Base-by-base conservation (phyloP, 2,888 invertebrate species). In the Acanthopleura granulata region DNA sequence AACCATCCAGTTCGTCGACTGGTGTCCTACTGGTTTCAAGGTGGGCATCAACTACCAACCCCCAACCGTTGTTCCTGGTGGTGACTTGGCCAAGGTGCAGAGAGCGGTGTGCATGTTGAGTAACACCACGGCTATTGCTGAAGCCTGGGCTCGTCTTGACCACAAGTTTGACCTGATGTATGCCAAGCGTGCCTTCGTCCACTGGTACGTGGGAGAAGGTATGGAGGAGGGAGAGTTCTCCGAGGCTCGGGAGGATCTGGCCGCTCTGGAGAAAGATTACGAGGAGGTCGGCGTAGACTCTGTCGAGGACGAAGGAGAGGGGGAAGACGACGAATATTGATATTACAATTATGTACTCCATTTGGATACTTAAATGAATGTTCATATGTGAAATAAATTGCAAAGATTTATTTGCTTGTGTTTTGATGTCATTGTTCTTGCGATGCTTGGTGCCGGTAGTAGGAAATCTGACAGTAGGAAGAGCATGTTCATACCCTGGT, bases 121-220 rank as follows among this genome's bases (percentile, higher is more conserved):
- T 86, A 97, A 97, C 91, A 96, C 96, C 9, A 97, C 96, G n/a
- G 95, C 96, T 81, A 95, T 96, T 85, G 94, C 94, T 15, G 57
- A 57, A 57, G 57, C 57, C 12, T 57, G 57, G 57, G 57, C 57
- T 22, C 57, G 57, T 57, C 57, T 57, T 57, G 57, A 57, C 57
- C 57, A 57, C 22, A 57, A 57, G 57, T 57, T 57, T 57, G 57
- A 57, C 57, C 57, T 57, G 57, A 57, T 57, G 57, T 57, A 57
- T 12, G 57, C 57, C 22, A 57, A 57, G 12, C 57, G 57, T 57
- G 57, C 57, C 12, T 57, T 57, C 57, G 57, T 57, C 57, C 57
- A 57, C 57, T 57, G 57, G 57, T 57, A 57, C 22, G 57, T 57
- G 57, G 57, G 57, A n/a, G 57, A 57, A 12, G 57, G 57, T 57